phyloP scores from a whole-genome alignment of 2,888 invertebrate genomes.

The Hyposoter didymator region DNA sequence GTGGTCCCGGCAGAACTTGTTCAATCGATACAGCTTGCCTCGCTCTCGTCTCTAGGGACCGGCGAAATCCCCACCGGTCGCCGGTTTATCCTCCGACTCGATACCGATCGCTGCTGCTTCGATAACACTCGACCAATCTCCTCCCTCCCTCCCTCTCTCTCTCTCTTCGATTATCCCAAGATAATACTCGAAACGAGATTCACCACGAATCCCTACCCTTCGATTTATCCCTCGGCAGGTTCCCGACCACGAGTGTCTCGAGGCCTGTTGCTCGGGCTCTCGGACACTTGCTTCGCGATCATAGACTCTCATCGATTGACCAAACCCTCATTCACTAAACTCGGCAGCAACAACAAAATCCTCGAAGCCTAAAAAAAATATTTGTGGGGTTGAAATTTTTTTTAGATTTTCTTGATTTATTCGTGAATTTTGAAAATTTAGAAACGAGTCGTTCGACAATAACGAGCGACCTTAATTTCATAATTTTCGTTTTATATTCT shows the following conservation, averaged over 20 bases:
- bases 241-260: conserved; percentile 7
- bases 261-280: conserved; percentile 36
- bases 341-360: background rate
- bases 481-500: background rate
- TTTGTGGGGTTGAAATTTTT: background rate
- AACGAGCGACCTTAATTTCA: background rate
- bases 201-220: background rate
- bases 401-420: background rate
- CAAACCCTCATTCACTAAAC: background rate
- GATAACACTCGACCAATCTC: conserved; percentile 6
- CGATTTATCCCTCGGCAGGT: background rate
- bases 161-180: conserved; percentile 39
- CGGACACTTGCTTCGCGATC: conserved; percentile 24
- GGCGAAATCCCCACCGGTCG: conserved; percentile 54
- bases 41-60: conserved; percentile 71
- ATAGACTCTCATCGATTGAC: conserved; percentile 1
- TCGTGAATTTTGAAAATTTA: background rate
- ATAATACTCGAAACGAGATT: conserved; percentile 18
- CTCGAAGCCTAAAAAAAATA: background rate
- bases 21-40: conserved; percentile 83
- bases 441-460: background rate
- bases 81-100: conserved; percentile 33
- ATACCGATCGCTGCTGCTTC: conserved; percentile 18
- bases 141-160: conserved; percentile 17
- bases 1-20: conserved; percentile 79